Percentiles rank a stretch among this genome's conserved stretches.
Evolutionary conservation across 2,888 invertebrate species (phyloP).

Genomic region (Gari tellinella): DNA sequence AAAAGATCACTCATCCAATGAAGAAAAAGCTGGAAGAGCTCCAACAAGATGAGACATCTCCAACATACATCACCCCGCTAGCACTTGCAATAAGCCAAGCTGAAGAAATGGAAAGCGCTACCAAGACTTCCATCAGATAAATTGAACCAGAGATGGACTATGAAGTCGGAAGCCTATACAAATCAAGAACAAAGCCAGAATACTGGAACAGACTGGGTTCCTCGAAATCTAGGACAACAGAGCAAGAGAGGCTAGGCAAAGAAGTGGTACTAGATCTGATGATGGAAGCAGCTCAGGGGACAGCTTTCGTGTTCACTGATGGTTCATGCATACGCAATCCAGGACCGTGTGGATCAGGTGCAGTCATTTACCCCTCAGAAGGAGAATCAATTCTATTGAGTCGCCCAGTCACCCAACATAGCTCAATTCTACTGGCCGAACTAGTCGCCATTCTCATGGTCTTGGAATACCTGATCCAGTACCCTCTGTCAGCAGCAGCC

Average conservation of each 20-base stretch:
- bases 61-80: not conserved
- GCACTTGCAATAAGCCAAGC: not conserved
- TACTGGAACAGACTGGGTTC: not conserved
- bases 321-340: too few relatives aligned
- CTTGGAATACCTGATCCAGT: not conserved
- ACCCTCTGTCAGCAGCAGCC: not conserved
- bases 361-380: slow-evolving; percentile 2
- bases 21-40: not conserved
- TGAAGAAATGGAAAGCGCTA: not conserved
- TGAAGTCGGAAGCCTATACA: not conserved
- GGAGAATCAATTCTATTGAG: not conserved
- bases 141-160: slow-evolving; percentile 5
- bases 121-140: not conserved
- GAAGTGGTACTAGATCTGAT: not conserved
- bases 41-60: not conserved
- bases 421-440: not conserved
- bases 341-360: too few relatives aligned
- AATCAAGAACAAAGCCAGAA: not conserved
- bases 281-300: not conserved
- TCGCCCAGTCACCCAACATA: not conserved
- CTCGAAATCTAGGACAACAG: not conserved
- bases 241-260: not conserved
- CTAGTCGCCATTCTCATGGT: slow-evolving; percentile 1
- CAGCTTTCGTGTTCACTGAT: too few relatives aligned
- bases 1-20: not conserved